Percentiles rank a stretch among this genome's conserved stretches.
Evolutionary conservation across 2,888 invertebrate species (phyloP).

Genomic region (Mactromeris polynyma): DNA sequence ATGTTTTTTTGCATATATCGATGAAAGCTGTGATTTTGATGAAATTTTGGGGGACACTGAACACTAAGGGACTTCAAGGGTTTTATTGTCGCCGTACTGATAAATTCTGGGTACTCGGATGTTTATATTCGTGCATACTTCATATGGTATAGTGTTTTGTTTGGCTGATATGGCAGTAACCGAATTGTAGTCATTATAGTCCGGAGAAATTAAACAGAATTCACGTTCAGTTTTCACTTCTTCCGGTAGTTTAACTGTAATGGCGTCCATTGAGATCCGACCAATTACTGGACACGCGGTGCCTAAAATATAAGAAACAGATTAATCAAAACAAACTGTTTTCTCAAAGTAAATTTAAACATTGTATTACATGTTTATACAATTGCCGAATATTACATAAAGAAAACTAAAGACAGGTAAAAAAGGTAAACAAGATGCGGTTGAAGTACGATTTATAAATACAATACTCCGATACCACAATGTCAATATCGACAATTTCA

Average conservation of each 20-base stretch:
- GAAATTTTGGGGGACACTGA: background rate
- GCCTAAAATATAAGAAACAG: slow-evolving; percentile 55
- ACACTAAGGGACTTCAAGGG: background rate
- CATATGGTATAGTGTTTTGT: slow-evolving; percentile 74
- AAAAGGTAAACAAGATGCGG: too few relatives aligned
- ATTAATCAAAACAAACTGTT: too few relatives aligned
- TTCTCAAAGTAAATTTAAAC: too few relatives aligned
- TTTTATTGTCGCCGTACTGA: slow-evolving; percentile 15
- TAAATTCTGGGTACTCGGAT: slow-evolving; percentile 71
- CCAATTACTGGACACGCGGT: slow-evolving; percentile 70
- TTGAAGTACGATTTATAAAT: too few relatives aligned
- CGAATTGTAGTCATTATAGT: slow-evolving; percentile 69
- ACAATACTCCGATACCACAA: too few relatives aligned
- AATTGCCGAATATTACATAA: too few relatives aligned
- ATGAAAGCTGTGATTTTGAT: background rate
- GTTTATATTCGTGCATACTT: slow-evolving; percentile 71
- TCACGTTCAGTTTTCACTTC: slow-evolving; percentile 48
- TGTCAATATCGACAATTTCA: too few relatives aligned
- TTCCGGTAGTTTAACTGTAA: slow-evolving; percentile 69
- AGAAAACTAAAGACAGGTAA: too few relatives aligned
- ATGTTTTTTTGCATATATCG: too few relatives aligned
- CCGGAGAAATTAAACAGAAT: slow-evolving; percentile 66
- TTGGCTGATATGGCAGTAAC: slow-evolving; percentile 59
- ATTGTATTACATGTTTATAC: too few relatives aligned
- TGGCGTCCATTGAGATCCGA: slow-evolving; percentile 76